Evolutionary conservation across 2,113 vertebrate species (phyloP), one percentile per base, ranked within the genome.

Genomic region (Anhinga anhinga): DNA sequence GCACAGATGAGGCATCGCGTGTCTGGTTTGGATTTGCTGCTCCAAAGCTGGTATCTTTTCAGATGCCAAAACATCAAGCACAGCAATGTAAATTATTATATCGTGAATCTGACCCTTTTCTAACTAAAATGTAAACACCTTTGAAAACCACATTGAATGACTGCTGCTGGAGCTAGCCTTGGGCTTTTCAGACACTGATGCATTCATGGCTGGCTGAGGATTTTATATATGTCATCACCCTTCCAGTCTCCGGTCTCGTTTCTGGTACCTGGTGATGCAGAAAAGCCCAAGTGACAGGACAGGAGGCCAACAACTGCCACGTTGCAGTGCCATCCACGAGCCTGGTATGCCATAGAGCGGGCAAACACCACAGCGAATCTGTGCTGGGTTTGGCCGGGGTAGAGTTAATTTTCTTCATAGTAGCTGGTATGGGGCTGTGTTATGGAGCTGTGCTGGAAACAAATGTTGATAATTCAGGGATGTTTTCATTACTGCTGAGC

Each of bases 281-380:
- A 95, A 95, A 88, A 93, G 55, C 38, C 76, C 80, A 53, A 70
- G 58, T 20, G 88, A 95, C 85, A 70, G 42, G 45, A 65, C 20
- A 73, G 52, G 36, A 92, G 30, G 62, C 58, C 80, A 90, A 40
- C 79, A 93, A 71, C 93, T 95, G 76, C 49, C 88, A 88, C 11
- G 0, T 0, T 19, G 61, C 58, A n/a, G 52, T 36, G 63, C 36
- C 59, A 66, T 21, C 72, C 40, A 67, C 0, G 1, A 90, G 72
- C 20, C 63, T 40, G 53, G 82, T 53, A 26, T 3, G 18, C 23
- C 38, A 58, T 49, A 34, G 70, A 80, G 67, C 58, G 3, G 59
- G 71, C 5, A 3, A 80, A 82, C 0, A 3, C 13, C 52, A 59
- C 0, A 2, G 38, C 1, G 8, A n/a, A 50, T 71, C 3, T 47